Evolutionary conservation across 1,140 invertebrate species (phyloP).

Genomic region (Notospermus geniculatus): DNA sequence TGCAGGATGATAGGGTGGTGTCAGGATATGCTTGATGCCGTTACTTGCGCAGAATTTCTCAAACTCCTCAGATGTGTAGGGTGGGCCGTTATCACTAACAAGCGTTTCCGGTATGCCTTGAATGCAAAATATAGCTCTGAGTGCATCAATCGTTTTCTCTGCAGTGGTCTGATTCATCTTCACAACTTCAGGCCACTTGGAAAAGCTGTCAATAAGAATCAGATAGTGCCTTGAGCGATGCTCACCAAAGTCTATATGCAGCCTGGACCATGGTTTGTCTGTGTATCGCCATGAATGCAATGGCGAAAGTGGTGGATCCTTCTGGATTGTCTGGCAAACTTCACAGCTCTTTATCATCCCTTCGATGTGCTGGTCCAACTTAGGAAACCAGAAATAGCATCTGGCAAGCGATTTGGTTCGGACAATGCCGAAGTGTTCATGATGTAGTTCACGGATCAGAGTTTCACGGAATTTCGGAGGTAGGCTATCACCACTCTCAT

Average conservation of each 20-base stretch:
- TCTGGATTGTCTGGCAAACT: conserved; percentile 36
- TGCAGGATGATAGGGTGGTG: conserved; percentile 39
- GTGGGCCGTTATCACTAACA: conserved; percentile 24
- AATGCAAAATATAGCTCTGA: conserved; percentile 18
- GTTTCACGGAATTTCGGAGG: not conserved
- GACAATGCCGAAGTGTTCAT: conserved; percentile 56
- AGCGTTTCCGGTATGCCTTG: conserved; percentile 19
- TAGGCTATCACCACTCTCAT: not conserved
- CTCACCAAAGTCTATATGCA: conserved; percentile 59
- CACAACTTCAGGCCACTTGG: conserved; percentile 59
- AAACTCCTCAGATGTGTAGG: conserved; percentile 24
- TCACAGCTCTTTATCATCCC: conserved; percentile 50
- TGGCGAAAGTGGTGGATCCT: conserved; percentile 27
- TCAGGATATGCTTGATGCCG: conserved; percentile 19
- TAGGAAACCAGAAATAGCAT: conserved; percentile 58
- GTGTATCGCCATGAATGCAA: conserved; percentile 43
- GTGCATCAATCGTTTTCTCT: conserved; percentile 10
- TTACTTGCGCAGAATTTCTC: conserved; percentile 15
- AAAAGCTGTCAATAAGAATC: conserved; percentile 53
- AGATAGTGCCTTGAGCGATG: no score
- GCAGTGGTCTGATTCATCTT: conserved; percentile 22
- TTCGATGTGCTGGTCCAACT: conserved; percentile 54
- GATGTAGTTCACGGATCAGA: not conserved
- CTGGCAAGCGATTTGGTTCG: conserved; percentile 59
- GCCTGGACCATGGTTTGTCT: conserved; percentile 46